Conservation (phyloP, 2,113 vertebrate species). For the Tupaia chinensis region DNA sequence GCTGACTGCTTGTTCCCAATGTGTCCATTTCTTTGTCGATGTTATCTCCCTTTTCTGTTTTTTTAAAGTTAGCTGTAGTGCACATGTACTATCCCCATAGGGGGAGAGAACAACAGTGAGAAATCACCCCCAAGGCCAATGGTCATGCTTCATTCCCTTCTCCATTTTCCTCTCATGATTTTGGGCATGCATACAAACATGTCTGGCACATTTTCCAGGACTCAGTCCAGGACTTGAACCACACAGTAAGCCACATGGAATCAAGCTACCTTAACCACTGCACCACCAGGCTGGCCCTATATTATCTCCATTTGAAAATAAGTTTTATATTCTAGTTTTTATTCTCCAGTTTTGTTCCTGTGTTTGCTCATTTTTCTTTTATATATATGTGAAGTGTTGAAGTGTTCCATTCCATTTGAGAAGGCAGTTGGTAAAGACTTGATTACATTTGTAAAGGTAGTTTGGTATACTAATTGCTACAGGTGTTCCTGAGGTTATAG, state of each 20-base stretch:
- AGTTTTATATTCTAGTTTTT: slow-evolving; percentile 31
- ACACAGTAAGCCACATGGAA: no score
- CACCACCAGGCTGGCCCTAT: neutral
- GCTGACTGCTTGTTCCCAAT: no score
- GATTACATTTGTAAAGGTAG: slow-evolving; percentile 33
- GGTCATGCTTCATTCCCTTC: no score
- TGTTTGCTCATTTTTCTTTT: slow-evolving; percentile 31
- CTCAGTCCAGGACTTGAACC: no score
- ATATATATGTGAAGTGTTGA: neutral
- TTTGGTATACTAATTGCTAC: slow-evolving; percentile 13
- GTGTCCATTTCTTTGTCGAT: slow-evolving; percentile 57
- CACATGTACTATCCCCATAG: no score
- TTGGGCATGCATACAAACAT: no score
- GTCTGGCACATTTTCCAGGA: no score
- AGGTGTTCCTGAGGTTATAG: slow-evolving; percentile 43
- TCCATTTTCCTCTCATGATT: no score
- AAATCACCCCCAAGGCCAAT: no score
- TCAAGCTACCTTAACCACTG: no score
- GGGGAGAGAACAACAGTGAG: no score
- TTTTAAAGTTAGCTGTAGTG: no score
- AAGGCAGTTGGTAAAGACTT: slow-evolving; percentile 32
- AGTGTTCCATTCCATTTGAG: slow-evolving; percentile 3
- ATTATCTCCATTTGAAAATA: slow-evolving; percentile 27
- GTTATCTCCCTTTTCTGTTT: neutral
- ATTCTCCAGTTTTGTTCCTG: slow-evolving; percentile 35